These are phyloP conservation scores for Volucella bombylans DNA, from an alignment of 2,888 invertebrate species.

Conservation along the genomic window DNA sequence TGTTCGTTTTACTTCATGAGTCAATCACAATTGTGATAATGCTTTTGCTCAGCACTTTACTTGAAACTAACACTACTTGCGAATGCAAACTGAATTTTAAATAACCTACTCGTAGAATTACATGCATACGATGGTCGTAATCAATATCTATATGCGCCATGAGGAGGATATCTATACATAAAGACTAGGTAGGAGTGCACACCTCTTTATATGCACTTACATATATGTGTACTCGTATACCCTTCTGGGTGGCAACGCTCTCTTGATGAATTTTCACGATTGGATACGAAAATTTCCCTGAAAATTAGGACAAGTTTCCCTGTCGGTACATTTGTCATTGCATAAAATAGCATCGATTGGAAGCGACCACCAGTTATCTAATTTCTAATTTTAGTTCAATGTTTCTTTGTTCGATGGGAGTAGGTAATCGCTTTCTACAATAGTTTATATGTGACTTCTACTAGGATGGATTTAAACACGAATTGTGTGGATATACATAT, in stretches of 20 bases:
- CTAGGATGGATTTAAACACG: constrained; percentile 20
- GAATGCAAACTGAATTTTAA: constrained; percentile 51
- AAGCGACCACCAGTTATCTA: neutral
- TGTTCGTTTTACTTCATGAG: no score
- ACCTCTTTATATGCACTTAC: no score
- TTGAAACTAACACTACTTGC: constrained; percentile 3
- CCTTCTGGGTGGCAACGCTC: neutral
- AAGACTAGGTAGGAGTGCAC: no score
- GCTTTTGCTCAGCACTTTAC: neutral
- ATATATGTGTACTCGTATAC: neutral
- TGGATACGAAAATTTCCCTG: neutral
- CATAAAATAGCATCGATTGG: constrained; percentile 28
- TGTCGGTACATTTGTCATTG: constrained; percentile 4
- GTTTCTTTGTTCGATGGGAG: constrained; percentile 43
- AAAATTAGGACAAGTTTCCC: neutral
- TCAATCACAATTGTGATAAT: neutral
- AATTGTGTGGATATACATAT: neutral
- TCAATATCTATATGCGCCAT: neutral
- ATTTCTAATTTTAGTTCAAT: constrained; percentile 24
- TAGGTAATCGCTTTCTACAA: constrained; percentile 45
- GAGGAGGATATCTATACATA: no score
- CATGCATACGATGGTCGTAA: constrained; percentile 35
- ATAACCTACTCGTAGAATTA: constrained; percentile 12
- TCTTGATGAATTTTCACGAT: constrained; percentile 2
- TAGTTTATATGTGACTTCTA: constrained; percentile 5